Evolutionary conservation across 2,888 invertebrate species (phyloP).

Genomic region (Muscina levida): DNA sequence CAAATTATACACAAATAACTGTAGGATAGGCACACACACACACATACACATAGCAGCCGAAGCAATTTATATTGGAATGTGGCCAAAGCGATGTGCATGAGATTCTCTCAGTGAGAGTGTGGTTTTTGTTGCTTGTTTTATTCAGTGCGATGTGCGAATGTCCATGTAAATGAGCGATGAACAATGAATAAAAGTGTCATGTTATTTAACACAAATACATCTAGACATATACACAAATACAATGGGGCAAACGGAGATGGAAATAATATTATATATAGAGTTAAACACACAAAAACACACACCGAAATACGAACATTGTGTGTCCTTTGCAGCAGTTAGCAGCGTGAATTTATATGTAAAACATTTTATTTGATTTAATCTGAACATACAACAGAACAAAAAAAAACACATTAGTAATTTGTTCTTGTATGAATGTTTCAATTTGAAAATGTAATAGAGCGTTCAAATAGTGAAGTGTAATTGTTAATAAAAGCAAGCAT

Average conservation of each 20-base stretch:
- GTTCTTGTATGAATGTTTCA: too few species aligned
- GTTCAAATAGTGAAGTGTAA: too few species aligned
- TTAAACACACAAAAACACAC: slow-evolving; percentile 6
- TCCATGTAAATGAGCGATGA: slow-evolving; percentile 1
- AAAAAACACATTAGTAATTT: too few species aligned
- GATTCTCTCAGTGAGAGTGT: not conserved
- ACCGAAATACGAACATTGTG: not conserved
- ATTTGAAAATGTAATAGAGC: too few species aligned
- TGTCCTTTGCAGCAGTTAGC: too few species aligned
- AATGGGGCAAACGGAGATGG: not conserved
- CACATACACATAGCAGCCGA: not conserved
- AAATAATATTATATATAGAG: not conserved
- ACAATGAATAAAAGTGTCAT: slow-evolving; percentile 41
- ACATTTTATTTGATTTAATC: slow-evolving; percentile 35
- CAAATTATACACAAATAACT: slow-evolving; percentile 16
- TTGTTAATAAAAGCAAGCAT: too few species aligned
- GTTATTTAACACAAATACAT: slow-evolving; percentile 42
- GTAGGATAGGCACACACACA: not conserved
- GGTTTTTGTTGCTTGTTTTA: too few species aligned
- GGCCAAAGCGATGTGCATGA: slow-evolving; percentile 14
- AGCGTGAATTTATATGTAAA: not conserved
- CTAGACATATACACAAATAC: slow-evolving; percentile 24
- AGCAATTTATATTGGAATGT: slow-evolving; percentile 7
- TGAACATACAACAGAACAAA: slow-evolving; percentile 18
- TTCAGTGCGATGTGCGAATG: not conserved